Evolutionary conservation across 2,888 invertebrate genomes (phyloP).

Genomic region (Aphelenchoides bicaudatus): DNA sequence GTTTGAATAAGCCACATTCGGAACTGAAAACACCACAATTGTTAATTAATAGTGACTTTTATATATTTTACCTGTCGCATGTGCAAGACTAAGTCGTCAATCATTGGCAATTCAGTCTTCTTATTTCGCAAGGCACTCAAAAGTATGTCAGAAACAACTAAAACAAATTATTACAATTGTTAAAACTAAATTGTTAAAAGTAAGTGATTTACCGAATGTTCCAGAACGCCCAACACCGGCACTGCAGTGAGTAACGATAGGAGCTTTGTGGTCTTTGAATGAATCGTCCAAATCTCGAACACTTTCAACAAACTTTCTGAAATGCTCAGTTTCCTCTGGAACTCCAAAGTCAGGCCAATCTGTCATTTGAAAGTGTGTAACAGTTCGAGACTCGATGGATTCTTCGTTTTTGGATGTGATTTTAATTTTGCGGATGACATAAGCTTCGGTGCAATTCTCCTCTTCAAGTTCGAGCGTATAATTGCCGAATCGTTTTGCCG

Average conservation of each 20-base stretch:
- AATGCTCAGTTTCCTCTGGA: neutral
- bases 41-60: too few relatives aligned
- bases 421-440: neutral
- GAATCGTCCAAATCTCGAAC: neutral
- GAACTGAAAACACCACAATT: neutral
- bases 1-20: neutral
- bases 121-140: neutral
- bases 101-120: neutral
- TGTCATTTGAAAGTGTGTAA: neutral
- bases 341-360: neutral
- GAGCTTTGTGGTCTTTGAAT: neutral
- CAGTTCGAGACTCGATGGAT: neutral
- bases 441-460: neutral
- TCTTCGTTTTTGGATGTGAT: neutral
- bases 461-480: neutral
- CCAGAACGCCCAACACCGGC: constrained; percentile 5
- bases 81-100: neutral
- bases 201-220: too few relatives aligned
- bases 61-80: too few relatives aligned
- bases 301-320: neutral
- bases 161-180: neutral
- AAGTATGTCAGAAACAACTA: neutral
- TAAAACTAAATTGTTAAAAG: neutral
- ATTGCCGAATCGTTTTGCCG: neutral
- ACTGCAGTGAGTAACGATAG: constrained; percentile 1